Evolutionary conservation across 2,113 vertebrate genomes (phyloP), one percentile per base, ranked within the genome.

Genomic region (Rhinopomastus cyanomelas): DNA sequence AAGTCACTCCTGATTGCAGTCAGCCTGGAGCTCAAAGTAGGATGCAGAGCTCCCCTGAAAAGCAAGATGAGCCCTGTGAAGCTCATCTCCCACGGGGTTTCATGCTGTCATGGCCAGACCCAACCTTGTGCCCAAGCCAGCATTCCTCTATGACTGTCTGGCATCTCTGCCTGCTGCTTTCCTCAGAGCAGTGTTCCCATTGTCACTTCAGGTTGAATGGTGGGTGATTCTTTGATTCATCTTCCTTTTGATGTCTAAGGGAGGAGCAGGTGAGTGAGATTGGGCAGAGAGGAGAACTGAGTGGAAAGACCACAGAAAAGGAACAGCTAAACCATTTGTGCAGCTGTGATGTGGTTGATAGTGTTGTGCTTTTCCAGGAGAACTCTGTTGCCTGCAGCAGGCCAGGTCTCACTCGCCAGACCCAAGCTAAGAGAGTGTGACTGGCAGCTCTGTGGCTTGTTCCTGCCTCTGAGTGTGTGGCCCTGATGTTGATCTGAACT

Each of bases 321-420:
- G 16, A 88, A 14, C 19, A 75, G 32, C 13, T 78, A 4, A 64
- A 68, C 27, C 60, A 4, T 21, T 59, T 52, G 19, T 39, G 42
- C 26, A 17, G 16, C 48, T 76, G 26, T 34, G 8, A 34, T 11
- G 42, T n/a, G 55, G 19, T 27, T 0, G 0, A 1, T 7, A 46
- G 27, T 5, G 17, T 3, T 73, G 51, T 29, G 34, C 6, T 92
- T 64, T 36, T n/a, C 19, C 48, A 74, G 64, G 56, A 46, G 48
- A 80, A 4, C 34, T 67, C n/a, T 14, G 10, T 39, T 18, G 16
- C n/a, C 16, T 72, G 29, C 37, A n/a, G 39, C 3, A 17, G 9
- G 3, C 15, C 8, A 48, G 5, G 34, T 46, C 36, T 81, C 49
- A 30, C 55, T 34, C 66, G 26, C 49, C 74, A 81, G 44, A 29